These are phyloP conservation scores for Adrianichthys oophorus DNA, from an alignment of 2,797 vertebrate species.

Conservation along the genomic window DNA sequence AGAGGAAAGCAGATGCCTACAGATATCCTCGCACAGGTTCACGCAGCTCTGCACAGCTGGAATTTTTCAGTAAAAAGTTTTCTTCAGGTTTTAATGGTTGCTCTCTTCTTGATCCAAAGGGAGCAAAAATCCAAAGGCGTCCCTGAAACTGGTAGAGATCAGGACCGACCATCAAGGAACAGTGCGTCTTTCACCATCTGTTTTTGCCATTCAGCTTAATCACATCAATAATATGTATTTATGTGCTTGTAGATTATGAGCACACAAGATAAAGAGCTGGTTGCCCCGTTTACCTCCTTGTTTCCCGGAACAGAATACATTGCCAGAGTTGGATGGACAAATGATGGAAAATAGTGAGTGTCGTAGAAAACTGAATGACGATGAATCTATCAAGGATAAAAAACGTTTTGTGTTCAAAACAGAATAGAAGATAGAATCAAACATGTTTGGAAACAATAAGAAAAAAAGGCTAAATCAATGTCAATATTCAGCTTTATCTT, in stretches of 20 bases:
- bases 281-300: constrained; percentile 83
- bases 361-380: background rate
- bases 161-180: constrained; percentile 87
- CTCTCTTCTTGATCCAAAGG: constrained; percentile 67
- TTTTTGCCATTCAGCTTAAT: background rate
- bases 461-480: too few species aligned
- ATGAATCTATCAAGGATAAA: background rate
- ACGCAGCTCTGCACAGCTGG: constrained; percentile 15
- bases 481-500: too few species aligned
- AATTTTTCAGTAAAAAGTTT: background rate
- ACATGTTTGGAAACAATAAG: too few species aligned
- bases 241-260: constrained; percentile 81
- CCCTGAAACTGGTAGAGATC: constrained; percentile 91
- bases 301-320: constrained; percentile 95
- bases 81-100: background rate
- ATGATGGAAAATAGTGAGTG: constrained; percentile 91
- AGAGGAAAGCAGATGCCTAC: constrained; percentile 95
- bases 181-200: constrained; percentile 67
- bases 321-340: constrained; percentile 94
- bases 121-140: constrained; percentile 95
- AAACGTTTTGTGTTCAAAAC: too few species aligned
- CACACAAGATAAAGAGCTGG: constrained; percentile 90
- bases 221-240: background rate
- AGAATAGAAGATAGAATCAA: too few species aligned
- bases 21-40: constrained; percentile 94